phyloP scores from a whole-genome alignment of 2,797 vertebrate genomes.

The Pangasius mekongensis region DNA sequence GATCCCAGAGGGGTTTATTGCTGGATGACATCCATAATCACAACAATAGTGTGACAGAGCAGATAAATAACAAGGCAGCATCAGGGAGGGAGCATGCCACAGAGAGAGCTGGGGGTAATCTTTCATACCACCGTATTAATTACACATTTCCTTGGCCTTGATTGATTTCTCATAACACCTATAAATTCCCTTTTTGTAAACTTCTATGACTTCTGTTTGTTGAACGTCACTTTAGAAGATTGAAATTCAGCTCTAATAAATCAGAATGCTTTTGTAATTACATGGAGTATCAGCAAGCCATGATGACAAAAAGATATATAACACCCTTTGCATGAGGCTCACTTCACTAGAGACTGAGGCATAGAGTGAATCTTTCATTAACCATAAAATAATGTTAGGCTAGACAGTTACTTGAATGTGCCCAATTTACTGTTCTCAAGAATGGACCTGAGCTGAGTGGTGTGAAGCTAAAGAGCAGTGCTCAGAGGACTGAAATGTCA shows the following conservation, averaged over 20 bases:
- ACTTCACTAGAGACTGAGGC: constrained; percentile 2
- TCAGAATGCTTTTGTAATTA: constrained; percentile 43
- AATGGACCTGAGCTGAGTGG: background rate
- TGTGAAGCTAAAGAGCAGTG: constrained; percentile 8
- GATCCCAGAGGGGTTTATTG: constrained; percentile 78
- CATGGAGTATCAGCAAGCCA: constrained; percentile 21
- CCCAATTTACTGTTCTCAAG: background rate
- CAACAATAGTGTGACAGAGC: constrained; percentile 80
- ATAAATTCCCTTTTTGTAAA: constrained; percentile 75
- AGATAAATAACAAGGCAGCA: constrained; percentile 79
- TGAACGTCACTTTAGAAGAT: constrained; percentile 72
- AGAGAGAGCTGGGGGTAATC: constrained; percentile 67
- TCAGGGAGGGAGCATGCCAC: constrained; percentile 57
- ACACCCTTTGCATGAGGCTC: background rate
- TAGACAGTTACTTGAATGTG: background rate
- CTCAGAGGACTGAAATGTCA: constrained; percentile 28
- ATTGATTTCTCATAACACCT: constrained; percentile 75
- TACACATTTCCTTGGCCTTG: constrained; percentile 70
- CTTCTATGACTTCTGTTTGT: constrained; percentile 76
- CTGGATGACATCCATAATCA: constrained; percentile 86
- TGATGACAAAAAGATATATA: constrained; percentile 29
- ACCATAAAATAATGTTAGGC: background rate
- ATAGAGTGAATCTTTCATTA: background rate
- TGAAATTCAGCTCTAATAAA: constrained; percentile 43
- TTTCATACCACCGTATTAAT: constrained; percentile 77